Conservation (phyloP, 2,113 vertebrate genomes). For the Struthio camelus region DNA sequence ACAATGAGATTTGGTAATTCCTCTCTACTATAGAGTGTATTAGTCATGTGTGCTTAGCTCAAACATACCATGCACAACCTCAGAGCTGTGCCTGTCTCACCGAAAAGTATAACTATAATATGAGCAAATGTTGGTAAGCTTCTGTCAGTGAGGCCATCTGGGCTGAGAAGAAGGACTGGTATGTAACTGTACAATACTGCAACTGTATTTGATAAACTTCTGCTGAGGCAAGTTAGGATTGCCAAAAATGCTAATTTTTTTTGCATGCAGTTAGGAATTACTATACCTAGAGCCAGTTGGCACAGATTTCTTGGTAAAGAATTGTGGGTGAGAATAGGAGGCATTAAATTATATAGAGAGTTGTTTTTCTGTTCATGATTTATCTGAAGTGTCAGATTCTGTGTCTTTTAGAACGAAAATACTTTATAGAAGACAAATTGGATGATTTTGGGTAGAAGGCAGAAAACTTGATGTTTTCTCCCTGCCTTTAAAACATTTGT, state of each 20-base stretch:
- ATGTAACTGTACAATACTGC: not conserved
- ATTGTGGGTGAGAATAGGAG: not conserved
- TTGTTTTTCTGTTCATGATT: constrained; percentile 56
- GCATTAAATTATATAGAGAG: not conserved
- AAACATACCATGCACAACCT: not conserved
- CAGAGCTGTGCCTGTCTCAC: not conserved
- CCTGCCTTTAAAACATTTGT: constrained; percentile 68
- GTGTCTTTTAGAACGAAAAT: constrained; percentile 61
- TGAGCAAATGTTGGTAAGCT: not conserved
- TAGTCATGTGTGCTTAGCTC: not conserved
- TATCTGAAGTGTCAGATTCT: constrained; percentile 53
- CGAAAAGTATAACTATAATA: not conserved
- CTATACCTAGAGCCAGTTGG: not conserved
- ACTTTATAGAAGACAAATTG: constrained; percentile 61
- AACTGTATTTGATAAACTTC: not conserved
- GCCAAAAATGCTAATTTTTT: not conserved
- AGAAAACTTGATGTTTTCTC: constrained; percentile 33
- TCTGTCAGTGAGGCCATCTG: not conserved
- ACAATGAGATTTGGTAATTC: not conserved
- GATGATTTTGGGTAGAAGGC: constrained; percentile 43
- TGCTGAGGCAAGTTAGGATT: not conserved
- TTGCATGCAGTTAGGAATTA: not conserved
- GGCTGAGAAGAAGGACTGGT: not conserved
- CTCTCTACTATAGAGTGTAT: not conserved
- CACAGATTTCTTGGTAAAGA: not conserved